These are phyloP conservation scores for Marcusenius ussheri DNA, from an alignment of 2,113 vertebrate species.

Conservation along the genomic window DNA sequence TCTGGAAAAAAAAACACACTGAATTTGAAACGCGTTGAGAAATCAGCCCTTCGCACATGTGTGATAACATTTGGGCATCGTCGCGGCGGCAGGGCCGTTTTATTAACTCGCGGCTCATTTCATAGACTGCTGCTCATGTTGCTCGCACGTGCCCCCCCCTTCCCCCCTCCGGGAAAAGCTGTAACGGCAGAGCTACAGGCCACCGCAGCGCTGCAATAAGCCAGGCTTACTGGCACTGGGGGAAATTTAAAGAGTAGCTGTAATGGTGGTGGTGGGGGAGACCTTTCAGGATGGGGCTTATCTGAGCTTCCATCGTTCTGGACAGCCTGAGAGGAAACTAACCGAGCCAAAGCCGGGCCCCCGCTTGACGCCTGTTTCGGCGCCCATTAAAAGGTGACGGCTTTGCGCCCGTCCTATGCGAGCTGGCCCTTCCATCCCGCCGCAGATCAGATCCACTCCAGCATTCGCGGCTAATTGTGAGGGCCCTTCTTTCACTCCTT, in stretches of 20 bases:
- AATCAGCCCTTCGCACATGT: slow-evolving; percentile 48
- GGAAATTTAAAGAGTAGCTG: slow-evolving; percentile 30
- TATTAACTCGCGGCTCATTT: slow-evolving; percentile 55
- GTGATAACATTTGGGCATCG: slow-evolving; percentile 48
- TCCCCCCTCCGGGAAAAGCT: slow-evolving; percentile 55
- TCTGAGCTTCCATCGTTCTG: slow-evolving; percentile 18
- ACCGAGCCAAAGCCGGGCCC: slow-evolving; percentile 19
- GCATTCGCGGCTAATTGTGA: slow-evolving; percentile 52
- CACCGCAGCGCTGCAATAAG: slow-evolving; percentile 47
- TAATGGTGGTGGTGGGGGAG: slow-evolving; percentile 28
- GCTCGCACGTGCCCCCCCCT: slow-evolving; percentile 55
- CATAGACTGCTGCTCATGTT: slow-evolving; percentile 63
- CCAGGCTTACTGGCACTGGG: slow-evolving; percentile 42
- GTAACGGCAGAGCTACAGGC: slow-evolving; percentile 52
- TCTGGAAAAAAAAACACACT: slow-evolving; percentile 27
- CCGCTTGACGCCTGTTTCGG: slow-evolving; percentile 22
- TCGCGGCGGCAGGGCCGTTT: slow-evolving; percentile 52
- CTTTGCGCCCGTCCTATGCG: slow-evolving; percentile 26
- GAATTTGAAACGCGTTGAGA: slow-evolving; percentile 47
- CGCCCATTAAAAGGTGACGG: slow-evolving; percentile 16
- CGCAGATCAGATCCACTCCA: slow-evolving; percentile 33
- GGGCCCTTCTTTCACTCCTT: slow-evolving; percentile 32
- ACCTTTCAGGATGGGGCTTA: slow-evolving; percentile 18
- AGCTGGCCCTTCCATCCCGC: slow-evolving; percentile 27
- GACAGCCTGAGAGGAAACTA: slow-evolving; percentile 20